Evolutionary conservation across 1,140 invertebrate genomes (phyloP).

Genomic region (Oncopeltus fasciatus): DNA sequence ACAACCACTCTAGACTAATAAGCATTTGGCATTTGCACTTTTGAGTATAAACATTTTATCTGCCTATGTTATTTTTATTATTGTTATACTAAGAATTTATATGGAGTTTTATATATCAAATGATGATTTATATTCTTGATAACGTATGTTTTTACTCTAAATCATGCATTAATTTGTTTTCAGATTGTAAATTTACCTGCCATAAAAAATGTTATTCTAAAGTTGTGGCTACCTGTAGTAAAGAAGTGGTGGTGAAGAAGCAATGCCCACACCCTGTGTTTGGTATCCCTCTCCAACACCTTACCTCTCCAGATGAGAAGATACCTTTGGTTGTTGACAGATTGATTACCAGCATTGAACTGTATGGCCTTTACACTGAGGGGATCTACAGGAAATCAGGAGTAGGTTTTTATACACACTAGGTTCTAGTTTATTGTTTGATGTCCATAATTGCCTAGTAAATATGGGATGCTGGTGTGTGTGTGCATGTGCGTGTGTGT

Average conservation of each 20-base stretch:
- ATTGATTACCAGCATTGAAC: constrained; percentile 78
- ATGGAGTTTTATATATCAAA: too few species aligned
- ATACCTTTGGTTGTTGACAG: constrained; percentile 76
- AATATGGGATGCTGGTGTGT: too few species aligned
- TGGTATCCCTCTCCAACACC: constrained; percentile 30
- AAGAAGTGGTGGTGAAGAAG: constrained; percentile 26
- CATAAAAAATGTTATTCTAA: constrained; percentile 87
- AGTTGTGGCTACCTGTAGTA: constrained; percentile 35
- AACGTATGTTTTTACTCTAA: too few species aligned
- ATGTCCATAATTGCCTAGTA: too few species aligned
- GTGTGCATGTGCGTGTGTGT: too few species aligned
- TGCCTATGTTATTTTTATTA: too few species aligned
- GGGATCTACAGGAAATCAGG: constrained; percentile 89
- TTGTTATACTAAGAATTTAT: too few species aligned
- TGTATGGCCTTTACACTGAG: constrained; percentile 80
- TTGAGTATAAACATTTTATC: too few species aligned
- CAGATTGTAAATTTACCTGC: constrained; percentile 82
- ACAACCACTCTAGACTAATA: too few species aligned
- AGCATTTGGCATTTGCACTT: too few species aligned
- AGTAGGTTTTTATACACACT: constrained; percentile 35
- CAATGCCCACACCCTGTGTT: constrained; percentile 21
- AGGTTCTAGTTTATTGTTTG: neutral
- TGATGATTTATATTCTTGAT: too few species aligned
- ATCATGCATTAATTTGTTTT: too few species aligned
- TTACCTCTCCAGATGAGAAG: constrained; percentile 56